Evolutionary conservation across 2,113 vertebrate species (phyloP).

Genomic region (Tringa solitaria): DNA sequence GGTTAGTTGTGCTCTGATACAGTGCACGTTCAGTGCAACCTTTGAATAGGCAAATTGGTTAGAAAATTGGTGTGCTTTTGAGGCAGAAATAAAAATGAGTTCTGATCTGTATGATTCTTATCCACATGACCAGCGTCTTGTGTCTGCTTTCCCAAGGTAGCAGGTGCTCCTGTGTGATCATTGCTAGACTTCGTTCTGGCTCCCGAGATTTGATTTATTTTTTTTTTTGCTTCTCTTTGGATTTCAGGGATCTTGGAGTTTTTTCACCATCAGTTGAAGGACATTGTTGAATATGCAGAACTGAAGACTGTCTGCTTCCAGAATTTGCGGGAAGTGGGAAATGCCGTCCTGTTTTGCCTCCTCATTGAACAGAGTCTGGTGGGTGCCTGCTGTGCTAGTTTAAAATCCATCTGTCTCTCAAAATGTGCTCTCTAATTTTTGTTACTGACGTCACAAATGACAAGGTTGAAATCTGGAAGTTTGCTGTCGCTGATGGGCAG

Average conservation of each 20-base stretch:
- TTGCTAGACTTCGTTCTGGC: not conserved
- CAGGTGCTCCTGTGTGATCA: not conserved
- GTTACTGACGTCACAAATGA: not conserved
- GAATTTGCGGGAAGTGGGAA: slow-evolving; percentile 88
- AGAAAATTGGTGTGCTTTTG: not conserved
- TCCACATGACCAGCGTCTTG: not conserved
- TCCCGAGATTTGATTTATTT: not conserved
- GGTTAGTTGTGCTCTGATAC: not conserved
- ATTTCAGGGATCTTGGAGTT: slow-evolving; percentile 86
- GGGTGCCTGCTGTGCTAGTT: slow-evolving; percentile 48
- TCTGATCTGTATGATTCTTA: not conserved
- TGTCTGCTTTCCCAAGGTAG: not conserved
- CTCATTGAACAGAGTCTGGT: slow-evolving; percentile 90
- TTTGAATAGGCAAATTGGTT: not conserved
- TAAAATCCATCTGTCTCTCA: slow-evolving; percentile 4
- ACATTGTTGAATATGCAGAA: slow-evolving; percentile 89
- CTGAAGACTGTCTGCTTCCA: slow-evolving; percentile 90
- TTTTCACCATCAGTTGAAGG: slow-evolving; percentile 90
- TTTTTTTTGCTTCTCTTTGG: not conserved
- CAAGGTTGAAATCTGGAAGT: not conserved
- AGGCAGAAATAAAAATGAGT: not conserved
- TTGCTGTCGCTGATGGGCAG: not conserved
- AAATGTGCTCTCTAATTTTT: not conserved
- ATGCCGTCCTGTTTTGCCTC: slow-evolving; percentile 87
- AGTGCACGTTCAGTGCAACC: not conserved